Base-by-base conservation (phyloP, 1,140 invertebrate genomes). In the Stegodyphus mimosarum region DNA sequence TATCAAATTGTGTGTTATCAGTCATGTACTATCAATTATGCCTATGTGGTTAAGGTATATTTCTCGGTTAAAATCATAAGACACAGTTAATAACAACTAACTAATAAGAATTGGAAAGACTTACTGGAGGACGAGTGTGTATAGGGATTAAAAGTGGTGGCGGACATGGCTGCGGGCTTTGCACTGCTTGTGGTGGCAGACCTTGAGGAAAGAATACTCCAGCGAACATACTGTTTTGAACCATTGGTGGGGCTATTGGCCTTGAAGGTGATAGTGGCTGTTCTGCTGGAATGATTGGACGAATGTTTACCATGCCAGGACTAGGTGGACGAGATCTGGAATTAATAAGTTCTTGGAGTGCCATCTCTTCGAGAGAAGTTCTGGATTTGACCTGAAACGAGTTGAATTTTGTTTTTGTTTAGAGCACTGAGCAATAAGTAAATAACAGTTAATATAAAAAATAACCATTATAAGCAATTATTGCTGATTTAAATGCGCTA, bases 71-170 rank as follows among this genome's bases (percentile, higher is more conserved):
- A 33, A 33, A 33, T 33, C 33, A 33, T 33, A 33, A 33, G 1
- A 33, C 3, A 33, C 1, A 33, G 33, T 33, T 33, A 33, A 33
- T 33, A 33, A 33, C 33, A 33, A 33, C 33, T 33, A 33, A 33
- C 33, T 33, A 33, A 33, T 3, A 1, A 33, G 1, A 33, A 33
- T 33, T 33, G 1, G 33, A 33, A 33, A 33, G 50, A 18, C 78
- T 72, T 64, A 81, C 78, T 33, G 78, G 78, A 60, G 78, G 78
- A 33, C 55, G 17, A 13, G 72, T 81, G 13, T 81, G 78, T 49
- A 81, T 53, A 15, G 78, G 78, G 49, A 81, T 63, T 52, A 51
- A 81, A 50, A 81, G 72, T 11, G 78, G 15, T 15, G 78, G 7
- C 69, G 78, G 48, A 50, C 17, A n/a, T 7, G 69, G n/a, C 33